A percentile compares a stretch with the other conserved stretches of the same genome.
These are phyloP conservation scores for Pogonophryne albipinna DNA, from an alignment of 2,797 vertebrate species.

Conservation along the genomic window DNA sequence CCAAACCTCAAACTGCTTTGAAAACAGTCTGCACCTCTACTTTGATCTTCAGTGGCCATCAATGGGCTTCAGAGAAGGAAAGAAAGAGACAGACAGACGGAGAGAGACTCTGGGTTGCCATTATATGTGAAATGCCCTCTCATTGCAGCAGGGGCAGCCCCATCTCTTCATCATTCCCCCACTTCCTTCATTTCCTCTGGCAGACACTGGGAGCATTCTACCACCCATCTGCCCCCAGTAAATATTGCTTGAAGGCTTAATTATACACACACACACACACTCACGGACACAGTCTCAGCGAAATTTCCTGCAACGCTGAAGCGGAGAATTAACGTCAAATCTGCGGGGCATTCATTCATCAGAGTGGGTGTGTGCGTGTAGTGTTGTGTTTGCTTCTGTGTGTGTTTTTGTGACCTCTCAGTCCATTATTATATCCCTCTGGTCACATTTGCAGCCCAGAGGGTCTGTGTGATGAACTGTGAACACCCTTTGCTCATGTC, in stretches of 20 bases:
- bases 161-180: constrained; percentile 79
- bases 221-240: constrained; percentile 82
- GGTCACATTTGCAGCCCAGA: constrained; percentile 69
- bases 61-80: constrained; percentile 70
- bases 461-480: constrained; percentile 72
- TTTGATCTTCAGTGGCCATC: constrained; percentile 70
- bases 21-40: constrained; percentile 68
- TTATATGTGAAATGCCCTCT: constrained; percentile 74
- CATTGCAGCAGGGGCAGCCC: constrained; percentile 54
- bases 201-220: constrained; percentile 86
- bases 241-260: constrained; percentile 88
- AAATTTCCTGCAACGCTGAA: constrained; percentile 83
- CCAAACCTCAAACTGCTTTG: constrained; percentile 56
- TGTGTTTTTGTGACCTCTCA: constrained; percentile 77
- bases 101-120: constrained; percentile 58
- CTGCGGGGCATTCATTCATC: constrained; percentile 80
- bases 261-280: constrained; percentile 71
- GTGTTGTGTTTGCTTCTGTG: constrained; percentile 69
- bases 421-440: constrained; percentile 74
- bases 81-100: constrained; percentile 55
- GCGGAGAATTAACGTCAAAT: constrained; percentile 81
- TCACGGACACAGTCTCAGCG: constrained; percentile 65
- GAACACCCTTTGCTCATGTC: constrained; percentile 57
- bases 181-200: constrained; percentile 82
- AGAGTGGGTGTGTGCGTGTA: constrained; percentile 41